phyloP scores from a whole-genome alignment of 2,797 vertebrate species.

The Aeoliscus strigatus region DNA sequence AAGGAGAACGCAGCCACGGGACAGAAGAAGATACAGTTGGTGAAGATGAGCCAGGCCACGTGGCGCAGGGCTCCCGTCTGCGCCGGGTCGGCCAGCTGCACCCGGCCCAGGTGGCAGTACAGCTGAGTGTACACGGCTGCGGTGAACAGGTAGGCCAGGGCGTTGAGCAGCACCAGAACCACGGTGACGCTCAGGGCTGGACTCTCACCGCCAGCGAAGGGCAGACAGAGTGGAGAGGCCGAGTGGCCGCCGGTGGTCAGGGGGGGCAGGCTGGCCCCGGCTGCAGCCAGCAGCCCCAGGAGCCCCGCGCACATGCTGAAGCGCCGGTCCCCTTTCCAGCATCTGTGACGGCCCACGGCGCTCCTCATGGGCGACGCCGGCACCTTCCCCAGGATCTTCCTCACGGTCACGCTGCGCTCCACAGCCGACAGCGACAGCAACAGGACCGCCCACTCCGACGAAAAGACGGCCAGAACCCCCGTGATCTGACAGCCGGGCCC shows the following conservation, averaged over 20 bases:
- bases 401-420: conserved; percentile 86
- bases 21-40: conserved; percentile 98
- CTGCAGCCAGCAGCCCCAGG: conserved; percentile 78
- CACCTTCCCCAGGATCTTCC: conserved; percentile 82
- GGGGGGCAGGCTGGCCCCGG: conserved; percentile 82
- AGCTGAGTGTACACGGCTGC: conserved; percentile 91
- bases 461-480: conserved; percentile 90
- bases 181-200: conserved; percentile 87
- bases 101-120: conserved; percentile 90
- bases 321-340: conserved; percentile 63
- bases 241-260: conserved; percentile 77
- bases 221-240: conserved; percentile 90
- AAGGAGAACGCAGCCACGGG: conserved; percentile 96
- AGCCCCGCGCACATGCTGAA: conserved; percentile 77
- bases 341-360: conserved; percentile 59
- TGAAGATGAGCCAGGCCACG: conserved; percentile 97
- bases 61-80: conserved; percentile 89
- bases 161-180: conserved; percentile 89
- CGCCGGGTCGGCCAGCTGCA: conserved; percentile 85
- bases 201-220: conserved; percentile 87
- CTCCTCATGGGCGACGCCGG: conserved; percentile 52
- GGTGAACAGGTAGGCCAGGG: conserved; percentile 89
- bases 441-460: conserved; percentile 89
- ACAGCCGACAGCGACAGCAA: conserved; percentile 85
- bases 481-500: conserved; percentile 86